Percentiles rank a stretch among this genome's conserved stretches.
Evolutionary conservation across 2,113 vertebrate species (phyloP).

Genomic region (Sinocyclocheilus maitianheensis): DNA sequence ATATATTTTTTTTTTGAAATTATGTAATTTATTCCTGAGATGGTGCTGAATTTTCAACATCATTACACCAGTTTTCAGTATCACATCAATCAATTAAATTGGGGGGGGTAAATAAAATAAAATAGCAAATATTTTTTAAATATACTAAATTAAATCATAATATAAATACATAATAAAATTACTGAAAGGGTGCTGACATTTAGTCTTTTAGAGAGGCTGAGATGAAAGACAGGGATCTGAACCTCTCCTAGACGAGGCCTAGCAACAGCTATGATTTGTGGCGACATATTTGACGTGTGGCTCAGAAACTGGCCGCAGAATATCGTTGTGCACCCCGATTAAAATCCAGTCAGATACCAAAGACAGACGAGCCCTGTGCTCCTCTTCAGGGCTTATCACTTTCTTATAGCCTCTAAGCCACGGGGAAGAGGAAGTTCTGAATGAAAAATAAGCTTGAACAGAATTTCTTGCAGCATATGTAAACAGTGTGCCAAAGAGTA

Average conservation of each 20-base stretch:
- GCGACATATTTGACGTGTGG: constrained; percentile 65
- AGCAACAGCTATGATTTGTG: constrained; percentile 29
- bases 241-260: background rate
- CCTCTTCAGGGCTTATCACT: constrained; percentile 49
- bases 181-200: background rate
- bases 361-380: constrained; percentile 6
- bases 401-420: constrained; percentile 48
- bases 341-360: constrained; percentile 27
- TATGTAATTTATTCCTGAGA: background rate
- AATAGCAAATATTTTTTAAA: background rate
- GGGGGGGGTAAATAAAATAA: too few relatives aligned
- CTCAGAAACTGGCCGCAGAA: constrained; percentile 49
- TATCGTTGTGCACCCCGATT: constrained; percentile 42
- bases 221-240: background rate
- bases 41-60: background rate
- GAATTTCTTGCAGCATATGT: constrained; percentile 13
- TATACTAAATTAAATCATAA: background rate
- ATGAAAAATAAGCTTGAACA: constrained; percentile 28
- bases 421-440: constrained; percentile 5
- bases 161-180: background rate
- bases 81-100: background rate
- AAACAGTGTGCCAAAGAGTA: constrained; percentile 15
- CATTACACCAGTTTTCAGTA: background rate
- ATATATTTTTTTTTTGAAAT: background rate
- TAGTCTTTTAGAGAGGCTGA: background rate